A percentile compares a stretch with the other conserved stretches of the same genome.
These are phyloP conservation scores for Metopia argyrocephala DNA, from an alignment of 2,888 invertebrate genomes.

Conservation along the genomic window DNA sequence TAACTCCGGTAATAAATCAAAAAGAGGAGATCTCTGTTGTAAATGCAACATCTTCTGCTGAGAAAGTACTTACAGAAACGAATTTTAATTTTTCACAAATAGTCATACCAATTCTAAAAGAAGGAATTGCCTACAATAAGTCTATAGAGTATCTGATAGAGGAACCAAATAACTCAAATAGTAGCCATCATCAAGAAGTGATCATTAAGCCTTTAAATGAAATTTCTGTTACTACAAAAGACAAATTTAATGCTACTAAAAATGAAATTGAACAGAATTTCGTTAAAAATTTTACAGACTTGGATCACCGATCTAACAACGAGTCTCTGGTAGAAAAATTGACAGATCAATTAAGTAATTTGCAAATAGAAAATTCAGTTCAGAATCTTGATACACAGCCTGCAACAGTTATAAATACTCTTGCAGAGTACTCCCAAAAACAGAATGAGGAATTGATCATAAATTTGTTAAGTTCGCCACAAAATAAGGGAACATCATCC, in stretches of 20 bases:
- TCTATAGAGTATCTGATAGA: neutral
- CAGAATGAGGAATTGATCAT: neutral
- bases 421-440: neutral
- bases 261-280: too few relatives aligned
- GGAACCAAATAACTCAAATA: neutral
- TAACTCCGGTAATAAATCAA: too few relatives aligned
- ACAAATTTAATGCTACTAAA: too few relatives aligned
- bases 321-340: neutral
- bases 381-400: neutral
- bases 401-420: neutral
- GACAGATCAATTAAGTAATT: neutral
- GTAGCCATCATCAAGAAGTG: neutral
- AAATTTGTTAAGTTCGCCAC: neutral
- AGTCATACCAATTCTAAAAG: too few relatives aligned
- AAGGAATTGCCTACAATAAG: neutral
- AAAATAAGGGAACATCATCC: too few relatives aligned
- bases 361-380: neutral
- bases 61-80: too few relatives aligned
- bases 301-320: neutral
- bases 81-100: too few relatives aligned
- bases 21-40: too few relatives aligned
- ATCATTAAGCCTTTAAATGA: neutral
- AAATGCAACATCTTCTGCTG: too few relatives aligned
- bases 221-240: too few relatives aligned
- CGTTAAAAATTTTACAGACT: too few relatives aligned